These are phyloP conservation scores for Argyresthia albistria DNA, from an alignment of 2,888 invertebrate genomes.

Conservation along the genomic window DNA sequence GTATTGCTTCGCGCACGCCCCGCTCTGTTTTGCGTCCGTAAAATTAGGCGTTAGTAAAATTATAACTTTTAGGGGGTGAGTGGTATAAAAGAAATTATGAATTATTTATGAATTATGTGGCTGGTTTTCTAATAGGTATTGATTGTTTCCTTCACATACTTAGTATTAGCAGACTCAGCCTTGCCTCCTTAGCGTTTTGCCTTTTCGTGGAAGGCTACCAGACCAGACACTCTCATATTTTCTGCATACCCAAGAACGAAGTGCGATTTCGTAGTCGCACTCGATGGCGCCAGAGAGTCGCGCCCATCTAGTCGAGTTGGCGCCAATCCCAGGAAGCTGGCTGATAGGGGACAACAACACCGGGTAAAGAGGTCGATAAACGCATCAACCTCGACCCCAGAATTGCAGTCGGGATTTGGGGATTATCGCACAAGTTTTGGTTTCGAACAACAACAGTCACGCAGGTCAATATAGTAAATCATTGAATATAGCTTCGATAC, in stretches of 20 bases:
- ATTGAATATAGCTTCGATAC: no score
- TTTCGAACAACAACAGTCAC: no score
- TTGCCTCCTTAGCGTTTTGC: no score
- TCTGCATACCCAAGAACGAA: not conserved
- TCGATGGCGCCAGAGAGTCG: conserved; percentile 40
- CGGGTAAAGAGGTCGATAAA: conserved; percentile 1
- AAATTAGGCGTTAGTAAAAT: no score
- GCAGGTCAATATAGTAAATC: no score
- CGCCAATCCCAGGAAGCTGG: conserved; percentile 33
- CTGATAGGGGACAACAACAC: conserved; percentile 10
- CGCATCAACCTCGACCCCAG: not conserved
- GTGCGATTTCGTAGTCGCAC: conserved; percentile 11
- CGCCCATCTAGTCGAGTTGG: conserved; percentile 39
- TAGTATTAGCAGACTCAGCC: not conserved
- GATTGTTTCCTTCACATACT: not conserved
- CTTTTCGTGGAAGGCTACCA: no score
- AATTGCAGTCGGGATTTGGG: not conserved
- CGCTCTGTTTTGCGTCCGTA: no score
- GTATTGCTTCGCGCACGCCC: no score
- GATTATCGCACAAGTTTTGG: no score
- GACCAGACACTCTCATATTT: not conserved
- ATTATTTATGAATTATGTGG: no score
- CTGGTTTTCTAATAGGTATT: not conserved
- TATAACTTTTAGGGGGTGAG: no score
- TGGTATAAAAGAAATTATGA: no score